Base-by-base conservation (phyloP, 2,888 invertebrate genomes). In the Cataglyphis altisquamis region DNA sequence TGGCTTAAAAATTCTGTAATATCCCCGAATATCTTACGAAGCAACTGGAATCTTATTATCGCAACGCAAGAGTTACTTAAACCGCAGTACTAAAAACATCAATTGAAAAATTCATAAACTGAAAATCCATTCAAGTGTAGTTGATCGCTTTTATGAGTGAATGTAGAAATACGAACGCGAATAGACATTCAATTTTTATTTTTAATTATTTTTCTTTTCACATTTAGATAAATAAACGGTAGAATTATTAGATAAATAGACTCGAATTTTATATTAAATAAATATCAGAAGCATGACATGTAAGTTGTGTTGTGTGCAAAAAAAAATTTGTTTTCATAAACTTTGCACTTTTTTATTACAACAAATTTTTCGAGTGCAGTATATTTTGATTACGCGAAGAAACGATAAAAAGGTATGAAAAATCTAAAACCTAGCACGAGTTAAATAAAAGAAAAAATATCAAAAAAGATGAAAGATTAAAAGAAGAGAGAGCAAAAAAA, bases 31-130 rank as follows among this genome's bases (percentile, higher is more conserved):
- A 75, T 25, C 66, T 55, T 66, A 55, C 66, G 55, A 66, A 75
- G 66, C 75, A 75, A 66, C 52, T 57, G 41, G 57, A 67, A 77
- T 77, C 57, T 77, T 55, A 41, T 77, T 66, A 77, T 39, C 29
- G 39, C 52, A 52, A 39, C 67, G 29, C 29, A 29, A 39, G 45
- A 77, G 66, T 77, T 67, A 57, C 55, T 67, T 77, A 77, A 77
- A 77, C 39, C 57, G 67, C 39, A 55, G 12, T 29, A 29, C 55
- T 55, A 77, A n/a, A 77, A 67, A 67, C 29, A 57, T 77, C 67
- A 41, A 41, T 55, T 77, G 29, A 77, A 77, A 77, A 67, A 77
- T 77, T 77, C 25, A 57, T 41, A 57, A 15, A 29, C 41, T 67
- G 67, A 67, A 67, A 67, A 77, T 77, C 41, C 29, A 29, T 77